Evolutionary conservation across 2,888 invertebrate genomes (phyloP).

Genomic region (Polymixis lichenea): DNA sequence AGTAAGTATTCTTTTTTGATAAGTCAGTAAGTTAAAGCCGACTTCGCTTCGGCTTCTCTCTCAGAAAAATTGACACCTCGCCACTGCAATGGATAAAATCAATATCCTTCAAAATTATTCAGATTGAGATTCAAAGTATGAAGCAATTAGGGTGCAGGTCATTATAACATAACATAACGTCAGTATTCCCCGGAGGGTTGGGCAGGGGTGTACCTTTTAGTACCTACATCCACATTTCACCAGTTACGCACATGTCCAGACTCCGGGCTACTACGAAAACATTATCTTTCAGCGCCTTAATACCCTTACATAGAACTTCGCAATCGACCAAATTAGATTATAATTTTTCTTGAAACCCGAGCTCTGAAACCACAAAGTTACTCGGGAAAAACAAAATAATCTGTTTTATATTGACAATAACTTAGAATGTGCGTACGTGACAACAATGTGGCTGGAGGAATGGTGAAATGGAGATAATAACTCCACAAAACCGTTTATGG

Average conservation of each 20-base stretch:
- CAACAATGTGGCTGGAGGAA: slow-evolving; percentile 7
- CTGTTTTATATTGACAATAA: slow-evolving; percentile 67
- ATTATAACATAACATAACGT: not conserved
- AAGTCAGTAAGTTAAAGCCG: no score
- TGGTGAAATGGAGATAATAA: slow-evolving; percentile 44
- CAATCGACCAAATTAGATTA: no score
- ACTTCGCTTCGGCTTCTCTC: no score
- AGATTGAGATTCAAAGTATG: no score
- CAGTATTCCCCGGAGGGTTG: not conserved
- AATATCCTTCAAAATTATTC: no score
- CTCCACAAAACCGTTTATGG: slow-evolving; percentile 44
- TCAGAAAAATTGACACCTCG: no score
- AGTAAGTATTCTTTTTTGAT: no score
- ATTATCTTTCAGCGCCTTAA: not conserved
- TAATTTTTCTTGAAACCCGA: not conserved
- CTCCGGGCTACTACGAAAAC: not conserved
- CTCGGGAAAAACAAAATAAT: slow-evolving; percentile 63
- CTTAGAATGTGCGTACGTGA: slow-evolving; percentile 42
- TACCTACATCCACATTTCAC: no score
- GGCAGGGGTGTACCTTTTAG: no score
- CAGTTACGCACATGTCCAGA: no score
- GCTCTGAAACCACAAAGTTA: slow-evolving; percentile 23
- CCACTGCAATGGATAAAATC: no score
- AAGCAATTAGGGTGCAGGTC: no score
- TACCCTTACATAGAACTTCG: not conserved